These are phyloP conservation scores for Ochotona princeps DNA, from an alignment of 2,113 vertebrate species.

Conservation along the genomic window DNA sequence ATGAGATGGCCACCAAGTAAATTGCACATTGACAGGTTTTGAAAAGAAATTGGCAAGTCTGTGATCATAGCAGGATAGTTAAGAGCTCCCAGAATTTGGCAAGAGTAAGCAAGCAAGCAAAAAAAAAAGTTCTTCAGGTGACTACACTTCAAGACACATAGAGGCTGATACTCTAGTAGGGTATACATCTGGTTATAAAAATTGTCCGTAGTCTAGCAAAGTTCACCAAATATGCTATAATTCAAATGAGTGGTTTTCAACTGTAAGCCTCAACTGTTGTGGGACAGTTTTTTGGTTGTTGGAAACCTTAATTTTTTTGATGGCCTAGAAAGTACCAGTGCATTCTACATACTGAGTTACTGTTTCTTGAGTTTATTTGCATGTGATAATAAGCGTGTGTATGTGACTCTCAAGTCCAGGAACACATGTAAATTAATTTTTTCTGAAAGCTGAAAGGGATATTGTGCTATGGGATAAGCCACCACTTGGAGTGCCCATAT, in stretches of 20 bases:
- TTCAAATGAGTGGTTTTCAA: slow-evolving; percentile 23
- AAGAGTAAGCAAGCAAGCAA: not conserved
- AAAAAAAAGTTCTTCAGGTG: not conserved
- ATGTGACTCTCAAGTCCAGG: not conserved
- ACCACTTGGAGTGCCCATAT: too few species aligned
- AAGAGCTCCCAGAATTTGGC: slow-evolving; percentile 5
- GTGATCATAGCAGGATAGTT: not conserved
- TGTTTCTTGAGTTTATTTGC: slow-evolving; percentile 2
- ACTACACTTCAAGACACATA: not conserved
- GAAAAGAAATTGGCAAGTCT: not conserved
- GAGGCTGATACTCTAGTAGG: not conserved
- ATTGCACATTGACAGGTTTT: slow-evolving; percentile 14
- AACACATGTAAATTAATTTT: not conserved
- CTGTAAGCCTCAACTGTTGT: not conserved
- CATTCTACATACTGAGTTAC: not conserved
- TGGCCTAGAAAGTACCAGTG: slow-evolving; percentile 9
- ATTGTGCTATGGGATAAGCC: too few species aligned
- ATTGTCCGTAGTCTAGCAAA: not conserved
- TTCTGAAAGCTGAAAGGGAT: not conserved
- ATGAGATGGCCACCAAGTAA: not conserved
- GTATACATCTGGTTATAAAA: not conserved
- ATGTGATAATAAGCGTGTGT: not conserved
- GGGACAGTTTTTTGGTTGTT: not conserved
- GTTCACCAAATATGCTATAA: not conserved
- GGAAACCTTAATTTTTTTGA: slow-evolving; percentile 11